Percentiles rank a stretch among this genome's conserved stretches.
phyloP scores from a whole-genome alignment of 2,797 vertebrate genomes.

The Periparus ater region DNA sequence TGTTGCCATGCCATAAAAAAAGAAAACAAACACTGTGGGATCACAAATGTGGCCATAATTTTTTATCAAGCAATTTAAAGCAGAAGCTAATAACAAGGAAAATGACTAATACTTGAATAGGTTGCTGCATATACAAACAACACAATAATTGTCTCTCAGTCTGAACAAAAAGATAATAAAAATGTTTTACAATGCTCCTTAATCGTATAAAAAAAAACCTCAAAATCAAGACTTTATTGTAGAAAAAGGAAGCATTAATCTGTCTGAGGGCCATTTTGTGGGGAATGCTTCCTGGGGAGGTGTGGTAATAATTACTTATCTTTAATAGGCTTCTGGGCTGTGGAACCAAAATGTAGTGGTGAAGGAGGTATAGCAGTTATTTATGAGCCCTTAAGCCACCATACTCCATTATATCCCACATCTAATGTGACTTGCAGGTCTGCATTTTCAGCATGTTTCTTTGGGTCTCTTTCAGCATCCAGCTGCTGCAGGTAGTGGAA shows the following conservation, averaged over 20 bases:
- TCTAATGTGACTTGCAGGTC: background rate
- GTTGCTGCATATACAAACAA: slow-evolving; percentile 67
- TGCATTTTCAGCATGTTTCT: background rate
- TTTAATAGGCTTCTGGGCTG: slow-evolving; percentile 49
- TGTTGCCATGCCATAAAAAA: slow-evolving; percentile 47
- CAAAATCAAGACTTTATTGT: slow-evolving; percentile 71
- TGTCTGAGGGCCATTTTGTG: slow-evolving; percentile 53
- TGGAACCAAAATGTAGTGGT: background rate
- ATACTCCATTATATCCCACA: background rate
- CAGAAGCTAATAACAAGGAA: slow-evolving; percentile 70
- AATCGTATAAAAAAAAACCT: slow-evolving; percentile 72
- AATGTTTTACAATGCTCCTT: slow-evolving; percentile 67
- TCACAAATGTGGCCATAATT: slow-evolving; percentile 52
- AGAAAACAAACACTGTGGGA: slow-evolving; percentile 51
- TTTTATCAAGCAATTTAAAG: slow-evolving; percentile 68
- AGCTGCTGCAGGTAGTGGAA: background rate
- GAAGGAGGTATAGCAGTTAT: background rate
- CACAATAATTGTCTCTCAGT: slow-evolving; percentile 72
- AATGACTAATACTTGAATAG: slow-evolving; percentile 69
- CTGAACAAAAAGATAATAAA: slow-evolving; percentile 72
- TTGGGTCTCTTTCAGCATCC: background rate
- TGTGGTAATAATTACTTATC: slow-evolving; percentile 59
- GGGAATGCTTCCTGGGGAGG: slow-evolving; percentile 41
- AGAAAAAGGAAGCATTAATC: slow-evolving; percentile 68
- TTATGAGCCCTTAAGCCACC: background rate